Evolutionary conservation across 2,888 invertebrate species (phyloP).

Genomic region (Sepioteuthis lessoniana): DNA sequence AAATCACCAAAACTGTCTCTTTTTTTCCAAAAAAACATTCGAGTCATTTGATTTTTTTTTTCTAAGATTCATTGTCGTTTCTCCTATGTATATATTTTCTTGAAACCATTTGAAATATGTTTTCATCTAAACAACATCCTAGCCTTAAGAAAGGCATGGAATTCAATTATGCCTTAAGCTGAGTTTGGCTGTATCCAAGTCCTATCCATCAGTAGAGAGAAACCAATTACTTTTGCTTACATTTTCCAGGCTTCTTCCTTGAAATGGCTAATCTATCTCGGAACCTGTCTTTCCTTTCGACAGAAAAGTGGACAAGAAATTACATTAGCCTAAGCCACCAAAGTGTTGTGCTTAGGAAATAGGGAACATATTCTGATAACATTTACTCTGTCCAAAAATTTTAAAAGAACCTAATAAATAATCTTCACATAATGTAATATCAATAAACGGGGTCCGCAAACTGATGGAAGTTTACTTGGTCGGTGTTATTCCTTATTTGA

Average conservation of each 20-base stretch:
- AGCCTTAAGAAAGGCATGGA: not conserved
- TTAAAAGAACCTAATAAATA: not conserved
- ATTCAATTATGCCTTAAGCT: not conserved
- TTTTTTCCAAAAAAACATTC: no score
- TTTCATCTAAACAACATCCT: not conserved
- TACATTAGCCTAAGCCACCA: not conserved
- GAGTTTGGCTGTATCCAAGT: not conserved
- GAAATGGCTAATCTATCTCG: not conserved
- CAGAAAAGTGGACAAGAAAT: conserved; percentile 16
- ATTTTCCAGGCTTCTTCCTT: not conserved
- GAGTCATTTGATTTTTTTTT: no score
- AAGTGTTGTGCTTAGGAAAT: not conserved
- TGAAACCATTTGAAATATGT: not conserved
- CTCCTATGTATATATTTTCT: not conserved
- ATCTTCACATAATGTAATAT: not conserved
- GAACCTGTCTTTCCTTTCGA: not conserved
- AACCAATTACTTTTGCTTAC: not conserved
- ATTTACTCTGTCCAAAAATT: not conserved
- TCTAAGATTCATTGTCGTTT: no score
- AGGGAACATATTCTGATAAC: conserved; percentile 15
- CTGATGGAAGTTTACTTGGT: not conserved
- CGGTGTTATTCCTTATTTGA: not conserved
- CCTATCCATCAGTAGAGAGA: not conserved
- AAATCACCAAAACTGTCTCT: no score
- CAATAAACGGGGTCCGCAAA: not conserved